A percentile compares a stretch with the other conserved stretches of the same genome.
Evolutionary conservation across 2,888 invertebrate genomes (phyloP).

Genomic region (Rhamnusium bicolor): DNA sequence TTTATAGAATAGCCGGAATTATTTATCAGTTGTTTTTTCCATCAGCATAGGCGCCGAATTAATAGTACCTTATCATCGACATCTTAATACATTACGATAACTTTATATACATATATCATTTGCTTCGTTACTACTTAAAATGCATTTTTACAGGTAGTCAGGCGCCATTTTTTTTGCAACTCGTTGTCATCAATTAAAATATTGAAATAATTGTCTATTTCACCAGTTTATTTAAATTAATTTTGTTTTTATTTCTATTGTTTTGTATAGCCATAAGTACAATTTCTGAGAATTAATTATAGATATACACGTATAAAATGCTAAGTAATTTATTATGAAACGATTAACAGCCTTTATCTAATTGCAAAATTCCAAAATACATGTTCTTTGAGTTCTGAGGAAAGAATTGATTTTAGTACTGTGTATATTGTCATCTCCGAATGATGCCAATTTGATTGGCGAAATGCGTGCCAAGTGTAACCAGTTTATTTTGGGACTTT

Average conservation of each 20-base stretch:
- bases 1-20: slow-evolving; percentile 32
- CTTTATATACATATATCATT: slow-evolving; percentile 20
- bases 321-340: not conserved
- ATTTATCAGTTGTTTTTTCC: slow-evolving; percentile 34
- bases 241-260: too few relatives aligned
- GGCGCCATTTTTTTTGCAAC: not conserved
- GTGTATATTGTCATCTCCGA: too few relatives aligned
- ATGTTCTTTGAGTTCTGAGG: too few relatives aligned
- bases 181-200: not conserved
- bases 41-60: slow-evolving; percentile 32
- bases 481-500: too few relatives aligned
- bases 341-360: too few relatives aligned
- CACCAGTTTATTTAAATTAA: not conserved
- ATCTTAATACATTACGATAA: slow-evolving; percentile 23
- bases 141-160: slow-evolving; percentile 1
- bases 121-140: slow-evolving; percentile 10
- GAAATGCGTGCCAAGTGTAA: too few relatives aligned
- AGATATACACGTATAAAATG: not conserved
- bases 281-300: not conserved
- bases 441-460: too few relatives aligned
- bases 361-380: not conserved
- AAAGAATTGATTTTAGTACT: too few relatives aligned
- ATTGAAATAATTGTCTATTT: not conserved
- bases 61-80: slow-evolving; percentile 29
- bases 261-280: not conserved